These are phyloP conservation scores for Nephotettix cincticeps DNA, from an alignment of 1,140 invertebrate species.

Conservation along the genomic window DNA sequence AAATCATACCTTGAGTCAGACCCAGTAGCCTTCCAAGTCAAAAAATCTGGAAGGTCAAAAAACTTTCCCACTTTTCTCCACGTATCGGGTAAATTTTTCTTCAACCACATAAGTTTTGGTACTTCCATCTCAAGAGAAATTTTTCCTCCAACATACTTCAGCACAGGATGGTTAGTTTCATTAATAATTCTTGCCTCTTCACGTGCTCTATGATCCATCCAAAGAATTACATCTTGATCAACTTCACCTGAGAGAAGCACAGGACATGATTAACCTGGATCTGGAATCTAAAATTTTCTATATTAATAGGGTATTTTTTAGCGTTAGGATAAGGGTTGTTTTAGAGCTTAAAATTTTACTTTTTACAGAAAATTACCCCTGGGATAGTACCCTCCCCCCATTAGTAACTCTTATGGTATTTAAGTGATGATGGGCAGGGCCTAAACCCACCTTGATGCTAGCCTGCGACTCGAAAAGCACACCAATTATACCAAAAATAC, in stretches of 20 bases:
- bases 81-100: constrained; percentile 68
- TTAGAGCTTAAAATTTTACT: no score
- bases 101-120: constrained; percentile 94
- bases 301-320: no score
- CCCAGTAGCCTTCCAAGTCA: constrained; percentile 90
- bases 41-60: constrained; percentile 92
- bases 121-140: constrained; percentile 95
- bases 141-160: constrained; percentile 86
- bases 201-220: constrained; percentile 94
- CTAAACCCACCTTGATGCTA: no score
- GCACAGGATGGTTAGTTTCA: constrained; percentile 66
- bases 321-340: no score
- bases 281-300: no score
- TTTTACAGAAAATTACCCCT: no score
- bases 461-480: no score
- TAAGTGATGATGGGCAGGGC: no score
- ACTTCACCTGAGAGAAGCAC: constrained; percentile 53
- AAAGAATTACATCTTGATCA: constrained; percentile 88
- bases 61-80: constrained; percentile 72
- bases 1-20: constrained; percentile 67
- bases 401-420: no score
- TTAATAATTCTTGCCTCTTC: constrained; percentile 84
- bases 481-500: no score
- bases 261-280: no score
- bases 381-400: no score